Percentiles rank a stretch among this genome's conserved stretches.
phyloP scores from a whole-genome alignment of 2,113 vertebrate species.

The Zosterops hypoxanthus region DNA sequence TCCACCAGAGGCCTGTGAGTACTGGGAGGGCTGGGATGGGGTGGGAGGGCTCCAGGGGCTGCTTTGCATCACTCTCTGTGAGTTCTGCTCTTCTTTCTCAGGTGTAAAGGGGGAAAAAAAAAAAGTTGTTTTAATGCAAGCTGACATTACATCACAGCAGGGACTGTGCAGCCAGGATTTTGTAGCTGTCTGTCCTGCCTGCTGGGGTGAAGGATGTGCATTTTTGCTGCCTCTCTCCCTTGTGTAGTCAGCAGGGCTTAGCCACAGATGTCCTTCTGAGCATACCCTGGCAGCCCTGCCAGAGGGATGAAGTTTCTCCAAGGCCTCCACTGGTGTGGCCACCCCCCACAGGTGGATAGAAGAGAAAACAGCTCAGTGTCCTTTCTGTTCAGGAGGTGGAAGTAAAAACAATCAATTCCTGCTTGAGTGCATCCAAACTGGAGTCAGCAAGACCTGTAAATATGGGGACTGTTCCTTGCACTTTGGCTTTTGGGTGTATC shows the following conservation, averaged over 20 bases:
- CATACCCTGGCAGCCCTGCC: background rate
- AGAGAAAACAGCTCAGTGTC: background rate
- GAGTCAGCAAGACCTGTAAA: background rate
- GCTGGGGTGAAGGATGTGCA: background rate
- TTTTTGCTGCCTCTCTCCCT: background rate
- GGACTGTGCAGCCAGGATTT: background rate
- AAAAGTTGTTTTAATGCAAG: background rate
- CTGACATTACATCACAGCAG: accelerated
- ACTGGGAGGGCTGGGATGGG: background rate
- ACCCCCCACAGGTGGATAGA: background rate
- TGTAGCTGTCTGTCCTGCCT: background rate
- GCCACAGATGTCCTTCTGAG: background rate
- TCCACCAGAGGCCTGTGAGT: constrained; percentile 75
- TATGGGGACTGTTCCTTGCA: background rate
- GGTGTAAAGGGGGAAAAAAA: background rate
- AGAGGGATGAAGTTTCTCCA: background rate
- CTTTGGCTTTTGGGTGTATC: background rate
- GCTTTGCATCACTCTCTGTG: background rate
- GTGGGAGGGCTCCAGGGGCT: background rate
- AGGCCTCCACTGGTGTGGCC: background rate
- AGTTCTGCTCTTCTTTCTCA: background rate
- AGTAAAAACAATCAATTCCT: background rate
- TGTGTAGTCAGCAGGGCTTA: background rate
- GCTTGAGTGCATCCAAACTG: background rate
- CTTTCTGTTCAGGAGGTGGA: background rate